Percentiles rank a stretch among this genome's conserved stretches.
phyloP scores from a whole-genome alignment of 2,888 invertebrate species.

The Cheilosia scutellata region DNA sequence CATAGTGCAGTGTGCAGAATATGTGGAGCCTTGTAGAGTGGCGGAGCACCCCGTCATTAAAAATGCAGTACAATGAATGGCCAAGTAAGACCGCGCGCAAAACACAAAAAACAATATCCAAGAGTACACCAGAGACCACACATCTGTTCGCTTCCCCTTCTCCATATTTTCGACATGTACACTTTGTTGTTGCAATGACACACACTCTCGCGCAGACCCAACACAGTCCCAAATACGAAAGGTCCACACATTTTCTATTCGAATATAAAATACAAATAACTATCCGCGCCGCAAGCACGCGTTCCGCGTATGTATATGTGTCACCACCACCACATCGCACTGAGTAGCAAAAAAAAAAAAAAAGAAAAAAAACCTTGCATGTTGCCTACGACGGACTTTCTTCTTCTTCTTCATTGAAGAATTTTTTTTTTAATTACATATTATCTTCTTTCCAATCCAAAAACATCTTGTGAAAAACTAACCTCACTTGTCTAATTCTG shows the following conservation, averaged over 20 bases:
- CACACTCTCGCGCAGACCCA: constrained; percentile 19
- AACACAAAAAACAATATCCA: constrained; percentile 40
- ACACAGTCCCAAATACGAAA: constrained; percentile 28
- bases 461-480: constrained; percentile 43
- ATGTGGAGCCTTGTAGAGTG: constrained; percentile 45
- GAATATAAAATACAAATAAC: constrained; percentile 29
- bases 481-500: constrained; percentile 52
- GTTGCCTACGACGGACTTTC: constrained; percentile 62
- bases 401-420: constrained; percentile 42
- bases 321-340: constrained; percentile 49
- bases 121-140: constrained; percentile 30
- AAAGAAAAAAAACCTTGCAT: constrained; percentile 51
- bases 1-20: constrained; percentile 7
- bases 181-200: constrained; percentile 51
- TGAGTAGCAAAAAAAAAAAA: constrained; percentile 10
- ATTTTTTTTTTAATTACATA: constrained; percentile 10
- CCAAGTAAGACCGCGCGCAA: constrained; percentile 34
- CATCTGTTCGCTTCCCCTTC: constrained; percentile 59
- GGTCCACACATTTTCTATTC: constrained; percentile 51
- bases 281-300: constrained; percentile 63
- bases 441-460: constrained; percentile 9
- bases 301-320: constrained; percentile 54
- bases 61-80: constrained; percentile 41
- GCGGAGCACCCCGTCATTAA: constrained; percentile 39
- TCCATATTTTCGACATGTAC: constrained; percentile 12